phyloP scores from a whole-genome alignment of 1,140 invertebrate species.

The Phenacoccus solenopsis region DNA sequence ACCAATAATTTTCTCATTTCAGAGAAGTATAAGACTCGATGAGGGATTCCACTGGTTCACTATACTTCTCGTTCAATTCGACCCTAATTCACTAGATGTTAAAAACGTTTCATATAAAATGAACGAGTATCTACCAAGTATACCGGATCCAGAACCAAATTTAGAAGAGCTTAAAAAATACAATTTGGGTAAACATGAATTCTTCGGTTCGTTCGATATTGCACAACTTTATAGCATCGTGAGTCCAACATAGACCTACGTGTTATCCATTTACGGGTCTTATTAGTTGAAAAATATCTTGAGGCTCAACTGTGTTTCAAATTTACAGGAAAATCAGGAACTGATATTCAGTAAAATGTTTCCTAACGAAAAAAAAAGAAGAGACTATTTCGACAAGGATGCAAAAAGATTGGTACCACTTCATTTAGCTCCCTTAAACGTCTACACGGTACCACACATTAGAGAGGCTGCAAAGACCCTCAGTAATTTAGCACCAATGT shows the following conservation, averaged over 20 bases:
- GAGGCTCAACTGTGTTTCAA: too few species aligned
- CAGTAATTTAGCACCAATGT: neutral
- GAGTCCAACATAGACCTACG: neutral
- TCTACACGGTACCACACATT: neutral
- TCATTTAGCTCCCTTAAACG: neutral
- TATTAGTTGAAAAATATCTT: neutral
- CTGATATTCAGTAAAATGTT: neutral
- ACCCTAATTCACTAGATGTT: too few species aligned
- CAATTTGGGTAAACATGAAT: too few species aligned
- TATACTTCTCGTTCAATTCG: too few species aligned
- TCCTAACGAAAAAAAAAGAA: neutral
- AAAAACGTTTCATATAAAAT: too few species aligned
- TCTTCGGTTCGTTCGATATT: too few species aligned
- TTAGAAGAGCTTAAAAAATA: too few species aligned
- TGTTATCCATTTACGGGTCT: neutral
- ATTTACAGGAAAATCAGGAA: neutral
- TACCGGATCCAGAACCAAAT: too few species aligned
- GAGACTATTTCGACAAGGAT: neutral
- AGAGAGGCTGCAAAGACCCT: neutral
- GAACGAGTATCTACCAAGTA: too few species aligned
- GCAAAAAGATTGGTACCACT: neutral
- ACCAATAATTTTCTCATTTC: too few species aligned
- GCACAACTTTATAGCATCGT: neutral
- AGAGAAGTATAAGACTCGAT: too few species aligned
- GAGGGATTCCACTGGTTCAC: too few species aligned